Base-by-base conservation (phyloP, 2,888 invertebrate genomes). In the Acronicta psi region DNA sequence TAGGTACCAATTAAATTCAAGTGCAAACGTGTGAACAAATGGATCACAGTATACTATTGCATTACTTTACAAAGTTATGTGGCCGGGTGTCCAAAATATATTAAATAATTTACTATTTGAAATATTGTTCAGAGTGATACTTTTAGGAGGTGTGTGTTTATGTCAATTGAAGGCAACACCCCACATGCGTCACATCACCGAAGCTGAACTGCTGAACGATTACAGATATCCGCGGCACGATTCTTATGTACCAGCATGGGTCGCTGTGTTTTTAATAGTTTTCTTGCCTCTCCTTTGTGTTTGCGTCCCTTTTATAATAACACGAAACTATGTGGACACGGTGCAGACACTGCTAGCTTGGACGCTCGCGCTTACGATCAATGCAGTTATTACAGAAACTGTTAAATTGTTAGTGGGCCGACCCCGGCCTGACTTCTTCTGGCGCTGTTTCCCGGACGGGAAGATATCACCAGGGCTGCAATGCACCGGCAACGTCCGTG, bases 381-480 rank as follows among this genome's bases (percentile, higher is more conserved):
- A 96, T 79, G 96, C 96, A 36, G 85, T 96, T 10, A 79, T 96
- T 37, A 96, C 96, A 20, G 95, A 96, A 83, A 80, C 92, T 31
- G 85, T 96, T 8, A 96, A 96, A 82, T 80, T 96, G 31, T 87
- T 94, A 43, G 95, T 95, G 8, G 94, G 96, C 4, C 95, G 98
- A 62, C 98, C 97, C 1, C 94, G 98, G 14, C 98, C 98, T 1
- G 97, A 98, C 84, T 98, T 96, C 84, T 96, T 96, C 81, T 96
- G 95, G 87, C 95, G 98, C 25, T 98, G 98, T 84, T 98, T 96
- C 85, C 97, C 98, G 0, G 95, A 96, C 81, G 97, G 97, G 0
- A 94, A 92, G 66, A 64, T 78, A 14, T 85, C 87, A 23, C 40
- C 54, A 23, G 94, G 94, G 25, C 89, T 95, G 49, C 82, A 84